These are phyloP conservation scores for Junco hyemalis DNA, from an alignment of 2,113 vertebrate genomes.

Conservation along the genomic window DNA sequence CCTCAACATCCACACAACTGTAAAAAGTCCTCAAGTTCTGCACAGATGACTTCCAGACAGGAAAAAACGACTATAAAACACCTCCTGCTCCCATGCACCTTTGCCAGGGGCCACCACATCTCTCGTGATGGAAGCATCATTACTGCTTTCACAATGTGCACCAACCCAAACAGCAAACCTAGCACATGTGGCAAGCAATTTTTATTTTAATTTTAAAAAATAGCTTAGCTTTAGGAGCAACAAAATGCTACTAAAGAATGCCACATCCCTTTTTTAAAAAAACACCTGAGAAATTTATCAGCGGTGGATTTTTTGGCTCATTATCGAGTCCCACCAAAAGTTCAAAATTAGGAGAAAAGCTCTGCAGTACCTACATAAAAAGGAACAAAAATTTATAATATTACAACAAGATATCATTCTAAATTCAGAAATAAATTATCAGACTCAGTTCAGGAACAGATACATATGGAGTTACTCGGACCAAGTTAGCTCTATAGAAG, in stretches of 20 bases:
- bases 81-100: not conserved
- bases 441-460: not conserved
- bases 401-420: not conserved
- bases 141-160: not conserved
- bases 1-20: not conserved
- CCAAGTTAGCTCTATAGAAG: not conserved
- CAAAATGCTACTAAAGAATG: not conserved
- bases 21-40: not conserved
- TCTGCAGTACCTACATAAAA: not conserved
- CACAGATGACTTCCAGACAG: not conserved
- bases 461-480: not conserved
- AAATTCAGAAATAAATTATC: not conserved
- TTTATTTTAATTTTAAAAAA: not conserved
- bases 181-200: rapidly evolving
- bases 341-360: not conserved
- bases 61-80: not conserved
- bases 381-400: not conserved
- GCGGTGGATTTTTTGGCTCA: not conserved
- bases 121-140: not conserved
- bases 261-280: not conserved
- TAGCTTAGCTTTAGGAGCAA: not conserved
- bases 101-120: not conserved
- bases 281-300: not conserved
- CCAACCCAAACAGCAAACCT: not conserved
- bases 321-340: not conserved